Conservation (phyloP, 2,888 invertebrate genomes). For the Globia sparganii region DNA sequence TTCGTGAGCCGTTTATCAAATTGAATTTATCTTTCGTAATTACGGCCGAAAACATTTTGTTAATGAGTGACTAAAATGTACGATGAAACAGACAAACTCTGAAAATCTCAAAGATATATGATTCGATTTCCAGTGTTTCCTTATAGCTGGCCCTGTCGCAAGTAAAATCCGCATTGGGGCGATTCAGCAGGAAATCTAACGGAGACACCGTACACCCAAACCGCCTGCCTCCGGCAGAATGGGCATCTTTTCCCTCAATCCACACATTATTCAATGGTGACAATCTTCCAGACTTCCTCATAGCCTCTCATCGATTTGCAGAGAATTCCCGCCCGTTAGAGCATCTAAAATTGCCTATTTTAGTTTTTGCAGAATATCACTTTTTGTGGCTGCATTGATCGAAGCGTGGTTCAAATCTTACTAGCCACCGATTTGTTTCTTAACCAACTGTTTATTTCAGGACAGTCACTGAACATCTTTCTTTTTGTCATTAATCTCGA, state of each 20-base stretch:
- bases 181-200: conserved; percentile 41
- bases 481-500: not conserved
- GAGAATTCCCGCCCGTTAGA: not conserved
- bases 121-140: conserved; percentile 22
- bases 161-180: conserved; percentile 17
- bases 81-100: not conserved
- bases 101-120: conserved; percentile 11
- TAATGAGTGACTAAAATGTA: conserved; percentile 14
- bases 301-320: conserved; percentile 26
- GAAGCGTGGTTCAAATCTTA: not conserved
- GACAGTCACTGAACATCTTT: not conserved
- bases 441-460: not conserved
- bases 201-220: not conserved
- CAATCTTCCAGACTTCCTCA: conserved; percentile 44
- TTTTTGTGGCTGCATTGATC: not conserved
- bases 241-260: conserved; percentile 46
- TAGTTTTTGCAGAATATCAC: conserved; percentile 4
- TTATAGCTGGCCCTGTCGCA: conserved; percentile 23
- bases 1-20: conserved; percentile 61
- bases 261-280: conserved; percentile 52
- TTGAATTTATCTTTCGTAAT: conserved; percentile 60
- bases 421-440: not conserved
- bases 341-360: conserved; percentile 26
- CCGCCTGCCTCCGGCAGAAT: conserved; percentile 31
- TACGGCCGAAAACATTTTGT: conserved; percentile 42